Evolutionary conservation across 2,797 vertebrate species (phyloP).

Genomic region (Platyrinchus mystaceus): DNA sequence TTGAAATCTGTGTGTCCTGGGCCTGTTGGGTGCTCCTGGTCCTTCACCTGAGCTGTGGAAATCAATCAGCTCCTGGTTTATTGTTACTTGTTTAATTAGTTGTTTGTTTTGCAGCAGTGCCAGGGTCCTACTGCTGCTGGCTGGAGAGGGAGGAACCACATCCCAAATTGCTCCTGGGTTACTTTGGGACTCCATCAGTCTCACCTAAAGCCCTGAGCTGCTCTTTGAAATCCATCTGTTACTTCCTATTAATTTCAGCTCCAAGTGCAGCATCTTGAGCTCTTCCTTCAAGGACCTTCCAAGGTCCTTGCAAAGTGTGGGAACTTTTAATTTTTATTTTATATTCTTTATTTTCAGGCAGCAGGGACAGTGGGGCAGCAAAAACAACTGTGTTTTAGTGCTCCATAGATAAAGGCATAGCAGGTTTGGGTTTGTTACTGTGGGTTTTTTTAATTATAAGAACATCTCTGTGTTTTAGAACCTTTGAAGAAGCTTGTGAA

Average conservation of each 20-base stretch:
- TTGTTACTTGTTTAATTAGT: accelerated
- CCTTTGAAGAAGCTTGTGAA: background rate
- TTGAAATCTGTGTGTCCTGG: background rate
- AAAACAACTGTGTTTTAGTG: background rate
- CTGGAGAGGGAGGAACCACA: background rate
- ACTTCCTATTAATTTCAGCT: accelerated
- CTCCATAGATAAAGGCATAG: background rate
- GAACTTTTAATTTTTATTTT: background rate
- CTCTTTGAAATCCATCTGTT: background rate
- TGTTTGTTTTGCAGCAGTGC: background rate
- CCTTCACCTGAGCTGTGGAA: background rate
- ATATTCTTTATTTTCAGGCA: background rate
- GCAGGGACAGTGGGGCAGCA: background rate
- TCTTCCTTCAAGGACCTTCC: background rate
- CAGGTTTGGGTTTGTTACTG: background rate
- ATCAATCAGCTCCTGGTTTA: accelerated
- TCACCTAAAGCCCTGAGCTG: background rate
- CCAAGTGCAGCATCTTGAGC: background rate
- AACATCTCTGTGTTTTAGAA: background rate
- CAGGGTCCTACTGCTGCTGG: accelerated
- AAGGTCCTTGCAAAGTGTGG: background rate
- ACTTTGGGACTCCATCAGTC: background rate
- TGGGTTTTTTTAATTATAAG: background rate
- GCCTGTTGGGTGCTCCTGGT: background rate
- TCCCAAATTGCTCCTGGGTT: background rate